Evolutionary conservation across 2,797 vertebrate genomes (phyloP).

Genomic region (Nannoperca australis): DNA sequence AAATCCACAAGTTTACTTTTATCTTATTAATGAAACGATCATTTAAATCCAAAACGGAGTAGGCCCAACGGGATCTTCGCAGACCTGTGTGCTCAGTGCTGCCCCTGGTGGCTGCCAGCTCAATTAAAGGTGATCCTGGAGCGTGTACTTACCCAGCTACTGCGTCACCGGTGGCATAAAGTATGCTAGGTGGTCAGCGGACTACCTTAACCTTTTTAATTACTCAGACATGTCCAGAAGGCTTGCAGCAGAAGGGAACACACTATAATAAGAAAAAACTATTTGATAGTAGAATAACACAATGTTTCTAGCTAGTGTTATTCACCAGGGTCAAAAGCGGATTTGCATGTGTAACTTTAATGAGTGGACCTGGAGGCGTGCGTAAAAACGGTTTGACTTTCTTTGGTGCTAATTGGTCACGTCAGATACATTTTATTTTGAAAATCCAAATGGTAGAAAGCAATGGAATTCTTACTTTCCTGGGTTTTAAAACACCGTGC

Average conservation of each 20-base stretch:
- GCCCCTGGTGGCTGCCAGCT: slow-evolving; percentile 26
- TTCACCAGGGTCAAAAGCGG: background rate
- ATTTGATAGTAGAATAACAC: background rate
- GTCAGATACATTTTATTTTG: too few species aligned
- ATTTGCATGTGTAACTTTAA: background rate
- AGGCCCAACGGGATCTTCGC: background rate
- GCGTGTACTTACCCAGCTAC: too few species aligned
- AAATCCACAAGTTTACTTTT: background rate
- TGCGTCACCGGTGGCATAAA: background rate
- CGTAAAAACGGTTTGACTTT: background rate
- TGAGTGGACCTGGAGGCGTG: background rate
- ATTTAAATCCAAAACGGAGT: background rate
- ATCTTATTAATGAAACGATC: background rate
- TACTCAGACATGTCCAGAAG: background rate
- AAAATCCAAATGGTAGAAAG: background rate
- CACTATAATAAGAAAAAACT: background rate
- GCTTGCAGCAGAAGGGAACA: background rate
- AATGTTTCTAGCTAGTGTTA: too few species aligned
- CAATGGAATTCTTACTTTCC: background rate
- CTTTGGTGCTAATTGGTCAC: too few species aligned
- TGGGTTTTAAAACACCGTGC: background rate
- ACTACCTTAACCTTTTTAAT: background rate
- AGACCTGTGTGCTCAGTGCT: background rate
- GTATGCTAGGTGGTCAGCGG: too few species aligned
- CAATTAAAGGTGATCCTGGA: background rate